Percentiles rank a stretch among this genome's conserved stretches.
Evolutionary conservation across 2,113 vertebrate species (phyloP).

Genomic region (Jaculus jaculus): DNA sequence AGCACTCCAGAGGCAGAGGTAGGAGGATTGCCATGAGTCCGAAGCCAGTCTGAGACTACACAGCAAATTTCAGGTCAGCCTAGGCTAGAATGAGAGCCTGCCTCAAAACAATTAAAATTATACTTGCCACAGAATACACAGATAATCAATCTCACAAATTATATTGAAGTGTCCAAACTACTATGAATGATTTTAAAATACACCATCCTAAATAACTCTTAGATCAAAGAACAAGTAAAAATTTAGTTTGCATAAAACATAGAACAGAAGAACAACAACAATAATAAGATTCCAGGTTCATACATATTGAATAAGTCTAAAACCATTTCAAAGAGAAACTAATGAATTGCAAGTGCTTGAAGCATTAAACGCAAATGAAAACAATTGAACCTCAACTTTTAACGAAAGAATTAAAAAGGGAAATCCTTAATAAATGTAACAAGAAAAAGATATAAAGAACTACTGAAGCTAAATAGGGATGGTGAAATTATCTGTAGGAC

Average conservation of each 20-base stretch:
- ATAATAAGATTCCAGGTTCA: constrained; percentile 13
- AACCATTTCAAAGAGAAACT: constrained; percentile 49
- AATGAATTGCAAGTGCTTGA: constrained; percentile 49
- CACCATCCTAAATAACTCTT: constrained; percentile 44
- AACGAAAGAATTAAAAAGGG: constrained; percentile 42
- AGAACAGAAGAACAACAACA: constrained; percentile 34
- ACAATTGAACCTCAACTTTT: neutral
- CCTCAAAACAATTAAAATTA: too few relatives aligned
- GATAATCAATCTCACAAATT: constrained; percentile 24
- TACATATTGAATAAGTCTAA: constrained; percentile 45
- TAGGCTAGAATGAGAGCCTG: too few relatives aligned
- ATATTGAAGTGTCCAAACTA: constrained; percentile 37
- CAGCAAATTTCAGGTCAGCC: too few relatives aligned
- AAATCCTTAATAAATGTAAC: constrained; percentile 22
- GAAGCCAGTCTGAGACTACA: too few relatives aligned
- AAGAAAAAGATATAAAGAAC: neutral
- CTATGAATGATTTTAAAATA: constrained; percentile 40
- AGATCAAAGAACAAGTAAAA: constrained; percentile 57
- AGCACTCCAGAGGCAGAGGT: too few relatives aligned
- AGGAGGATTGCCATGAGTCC: too few relatives aligned
- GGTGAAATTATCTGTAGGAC: neutral
- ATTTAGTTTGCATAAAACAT: constrained; percentile 35
- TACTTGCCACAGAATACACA: neutral
- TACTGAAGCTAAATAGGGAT: neutral
- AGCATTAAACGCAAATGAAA: constrained; percentile 59